Evolutionary conservation across 1,140 invertebrate genomes (phyloP).

Genomic region (Ceratina japonica): DNA sequence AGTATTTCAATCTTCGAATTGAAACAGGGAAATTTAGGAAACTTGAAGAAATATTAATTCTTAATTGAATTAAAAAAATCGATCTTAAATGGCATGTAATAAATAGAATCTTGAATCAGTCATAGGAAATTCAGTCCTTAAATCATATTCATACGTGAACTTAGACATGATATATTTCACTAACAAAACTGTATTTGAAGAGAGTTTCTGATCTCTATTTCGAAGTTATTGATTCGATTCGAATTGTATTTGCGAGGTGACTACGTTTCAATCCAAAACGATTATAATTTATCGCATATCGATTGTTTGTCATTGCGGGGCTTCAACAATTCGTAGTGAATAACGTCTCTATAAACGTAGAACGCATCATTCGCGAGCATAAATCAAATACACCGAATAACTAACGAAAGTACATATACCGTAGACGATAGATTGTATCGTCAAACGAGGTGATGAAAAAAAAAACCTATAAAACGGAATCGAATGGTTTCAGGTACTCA

Average conservation of each 20-base stretch:
- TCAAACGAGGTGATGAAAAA: background rate
- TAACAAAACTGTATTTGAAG: too few species aligned
- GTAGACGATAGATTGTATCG: background rate
- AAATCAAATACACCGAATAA: background rate
- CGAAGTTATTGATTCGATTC: background rate
- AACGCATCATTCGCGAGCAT: background rate
- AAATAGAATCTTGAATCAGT: too few species aligned
- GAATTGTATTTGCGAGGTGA: background rate
- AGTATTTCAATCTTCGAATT: too few species aligned
- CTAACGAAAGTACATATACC: background rate
- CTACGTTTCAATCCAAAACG: background rate
- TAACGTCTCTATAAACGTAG: background rate
- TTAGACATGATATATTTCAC: too few species aligned
- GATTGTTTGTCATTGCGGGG: background rate
- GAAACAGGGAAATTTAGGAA: too few species aligned
- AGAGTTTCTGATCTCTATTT: too few species aligned
- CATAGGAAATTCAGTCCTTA: too few species aligned
- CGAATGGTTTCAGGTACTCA: background rate
- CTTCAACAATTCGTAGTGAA: background rate
- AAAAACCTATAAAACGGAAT: background rate
- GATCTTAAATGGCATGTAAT: too few species aligned
- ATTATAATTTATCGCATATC: background rate
- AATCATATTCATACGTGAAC: too few species aligned
- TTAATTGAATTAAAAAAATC: too few species aligned
- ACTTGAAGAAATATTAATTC: too few species aligned